Evolutionary conservation across 1,140 invertebrate genomes (phyloP), one percentile per base, ranked within the genome.

Genomic region (Drosophila nebulosa): DNA sequence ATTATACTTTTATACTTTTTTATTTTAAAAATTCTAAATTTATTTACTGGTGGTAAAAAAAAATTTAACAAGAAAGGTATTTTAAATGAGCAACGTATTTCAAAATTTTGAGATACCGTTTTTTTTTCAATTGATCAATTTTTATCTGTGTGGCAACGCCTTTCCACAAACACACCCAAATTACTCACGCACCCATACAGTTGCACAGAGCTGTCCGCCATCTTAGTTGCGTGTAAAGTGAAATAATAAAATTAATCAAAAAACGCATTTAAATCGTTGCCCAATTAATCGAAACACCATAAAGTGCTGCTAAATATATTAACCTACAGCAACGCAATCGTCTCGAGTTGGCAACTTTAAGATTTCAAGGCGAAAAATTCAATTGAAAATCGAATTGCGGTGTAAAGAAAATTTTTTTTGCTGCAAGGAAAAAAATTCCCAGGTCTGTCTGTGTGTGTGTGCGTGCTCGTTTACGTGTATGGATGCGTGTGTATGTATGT

Each of bases 391-490:
- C 79, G 74, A 78, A 73, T 73, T 77, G 59, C 71, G 64, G 74
- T 80, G 78, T 66, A 56, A 76, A 74, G 75, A 81, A 88, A 86
- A 85, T 57, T 62, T 63, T 86, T 86, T 74, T 57, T 74, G 69
- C 70, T 68, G 81, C 81, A 59, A 70, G 30, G 26, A 53, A 70
- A 71, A 81, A 80, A 88, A 88, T 83, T 88, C 83, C 84, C 83
- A 86, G 83, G 83, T 88, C 81, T 85, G 80, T 88, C 83, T 85
- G 80, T 86, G 78, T 53, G 24, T 24, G 50, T 86, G 78, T 60
- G 78, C 63, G 73, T 70, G 64, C 79, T 78, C 68, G 66, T 81
- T 64, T 75, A 59, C 59, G 59, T 71, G 36, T 76, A 62, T 39
- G 50, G 64, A 63, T 52, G 10, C 24, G 26, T 78, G 65, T 66